phyloP scores from a whole-genome alignment of 2,113 vertebrate species.

The Bos indicus region DNA sequence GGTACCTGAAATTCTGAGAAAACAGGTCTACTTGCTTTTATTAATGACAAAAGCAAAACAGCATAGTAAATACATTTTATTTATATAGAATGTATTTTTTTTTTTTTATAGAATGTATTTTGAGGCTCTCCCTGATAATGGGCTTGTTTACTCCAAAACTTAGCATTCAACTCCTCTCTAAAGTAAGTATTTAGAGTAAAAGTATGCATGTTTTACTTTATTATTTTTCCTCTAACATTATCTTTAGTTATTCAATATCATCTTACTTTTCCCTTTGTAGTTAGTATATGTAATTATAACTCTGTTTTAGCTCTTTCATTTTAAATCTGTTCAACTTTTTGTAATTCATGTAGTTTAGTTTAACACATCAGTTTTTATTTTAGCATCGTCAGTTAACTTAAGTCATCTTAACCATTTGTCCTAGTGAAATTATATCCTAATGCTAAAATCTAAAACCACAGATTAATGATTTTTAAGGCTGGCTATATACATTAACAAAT shows the following conservation, averaged over 20 bases:
- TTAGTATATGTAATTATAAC: not conserved
- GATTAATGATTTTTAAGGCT: not conserved
- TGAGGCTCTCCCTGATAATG: not conserved
- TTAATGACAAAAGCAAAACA: not conserved
- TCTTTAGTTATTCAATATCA: not conserved
- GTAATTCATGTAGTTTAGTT: conserved; percentile 2
- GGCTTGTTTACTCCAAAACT: not conserved
- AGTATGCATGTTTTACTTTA: not conserved
- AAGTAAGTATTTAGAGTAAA: not conserved
- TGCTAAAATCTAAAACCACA: not conserved
- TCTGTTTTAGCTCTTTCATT: not conserved
- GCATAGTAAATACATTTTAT: not conserved
- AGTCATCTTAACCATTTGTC: not conserved
- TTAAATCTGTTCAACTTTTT: not conserved
- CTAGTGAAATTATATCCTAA: not conserved
- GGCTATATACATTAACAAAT: not conserved
- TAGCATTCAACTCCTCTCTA: not conserved
- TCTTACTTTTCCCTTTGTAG: not conserved
- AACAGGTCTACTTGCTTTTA: not conserved
- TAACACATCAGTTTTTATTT: not conserved
- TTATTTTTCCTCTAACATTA: not conserved
- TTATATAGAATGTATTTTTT: not conserved
- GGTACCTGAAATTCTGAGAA: not conserved
- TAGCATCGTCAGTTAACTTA: not conserved
- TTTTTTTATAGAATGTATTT: not conserved